These are phyloP conservation scores for Drosophila kuntzei DNA, from an alignment of 2,888 invertebrate species.

Conservation along the genomic window DNA sequence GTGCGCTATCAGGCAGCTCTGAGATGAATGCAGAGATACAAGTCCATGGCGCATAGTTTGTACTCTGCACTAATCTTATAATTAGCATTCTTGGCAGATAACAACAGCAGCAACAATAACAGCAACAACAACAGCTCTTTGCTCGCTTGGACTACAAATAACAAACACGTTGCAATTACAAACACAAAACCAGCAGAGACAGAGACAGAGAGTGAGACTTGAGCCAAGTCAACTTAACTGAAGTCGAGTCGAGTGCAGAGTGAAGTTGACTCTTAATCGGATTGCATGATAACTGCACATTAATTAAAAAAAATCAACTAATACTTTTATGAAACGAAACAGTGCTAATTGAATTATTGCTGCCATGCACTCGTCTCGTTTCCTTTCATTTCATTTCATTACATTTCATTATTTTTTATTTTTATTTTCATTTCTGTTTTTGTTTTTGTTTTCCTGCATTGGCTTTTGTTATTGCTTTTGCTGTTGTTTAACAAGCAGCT, in stretches of 20 bases:
- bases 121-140: slow-evolving; percentile 28
- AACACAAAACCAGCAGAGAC: slow-evolving; percentile 38
- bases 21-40: slow-evolving; percentile 50
- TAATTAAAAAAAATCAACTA: slow-evolving; percentile 81
- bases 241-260: slow-evolving; percentile 3
- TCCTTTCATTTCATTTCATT: slow-evolving; percentile 31
- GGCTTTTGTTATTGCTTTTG: slow-evolving; percentile 9
- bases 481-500: slow-evolving; percentile 44
- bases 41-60: slow-evolving; percentile 24
- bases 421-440: slow-evolving; percentile 24
- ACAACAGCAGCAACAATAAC: slow-evolving; percentile 59
- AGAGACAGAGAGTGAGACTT: slow-evolving; percentile 23
- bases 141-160: slow-evolving; percentile 75
- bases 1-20: slow-evolving; percentile 57
- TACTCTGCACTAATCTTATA: slow-evolving; percentile 72
- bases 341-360: slow-evolving; percentile 84
- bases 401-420: slow-evolving; percentile 3
- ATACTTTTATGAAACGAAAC: slow-evolving; percentile 83
- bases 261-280: slow-evolving; percentile 71
- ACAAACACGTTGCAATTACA: slow-evolving; percentile 78
- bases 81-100: slow-evolving; percentile 82
- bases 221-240: too few species aligned
- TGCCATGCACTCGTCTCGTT: slow-evolving; percentile 62
- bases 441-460: slow-evolving; percentile 14
- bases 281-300: slow-evolving; percentile 83